Conservation (phyloP, 2,888 invertebrate genomes). For the Standfussiana lucernea region DNA sequence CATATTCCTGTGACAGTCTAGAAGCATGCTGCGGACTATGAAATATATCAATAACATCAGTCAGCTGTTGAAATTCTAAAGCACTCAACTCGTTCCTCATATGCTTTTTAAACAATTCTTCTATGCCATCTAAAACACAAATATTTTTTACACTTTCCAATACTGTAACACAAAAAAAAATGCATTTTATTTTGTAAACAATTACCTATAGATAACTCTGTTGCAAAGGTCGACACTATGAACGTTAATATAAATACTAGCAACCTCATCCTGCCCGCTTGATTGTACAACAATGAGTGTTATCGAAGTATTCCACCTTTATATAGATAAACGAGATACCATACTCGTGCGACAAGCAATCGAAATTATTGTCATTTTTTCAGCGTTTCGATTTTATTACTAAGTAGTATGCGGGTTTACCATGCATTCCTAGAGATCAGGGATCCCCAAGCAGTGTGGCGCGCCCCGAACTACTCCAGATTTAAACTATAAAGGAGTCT, state of each 20-base stretch:
- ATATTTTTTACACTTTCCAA: constrained; percentile 7
- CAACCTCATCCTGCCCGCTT: constrained; percentile 78
- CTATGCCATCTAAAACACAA: constrained; percentile 76
- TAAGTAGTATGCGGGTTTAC: constrained; percentile 69
- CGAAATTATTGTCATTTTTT: constrained; percentile 69
- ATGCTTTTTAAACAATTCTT: constrained; percentile 77
- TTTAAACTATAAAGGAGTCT: too few species aligned
- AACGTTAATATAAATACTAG: constrained; percentile 74
- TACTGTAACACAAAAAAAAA: not conserved
- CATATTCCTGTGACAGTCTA: constrained; percentile 62
- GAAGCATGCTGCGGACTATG: constrained; percentile 74
- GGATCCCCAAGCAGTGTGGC: too few species aligned
- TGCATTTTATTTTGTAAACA: constrained; percentile 8
- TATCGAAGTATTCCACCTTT: constrained; percentile 68
- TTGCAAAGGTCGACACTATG: constrained; percentile 72
- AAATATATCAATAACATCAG: constrained; percentile 79
- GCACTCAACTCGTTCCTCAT: constrained; percentile 74
- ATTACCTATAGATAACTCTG: constrained; percentile 77
- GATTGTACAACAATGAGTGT: constrained; percentile 68
- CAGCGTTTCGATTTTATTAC: constrained; percentile 45
- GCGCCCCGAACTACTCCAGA: too few species aligned
- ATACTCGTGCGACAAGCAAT: constrained; percentile 56
- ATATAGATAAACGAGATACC: constrained; percentile 69
- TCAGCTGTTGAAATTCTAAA: constrained; percentile 74
- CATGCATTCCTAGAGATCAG: constrained; percentile 34